phyloP scores from a whole-genome alignment of 2,888 invertebrate species.

The Andrena hattorfiana region DNA sequence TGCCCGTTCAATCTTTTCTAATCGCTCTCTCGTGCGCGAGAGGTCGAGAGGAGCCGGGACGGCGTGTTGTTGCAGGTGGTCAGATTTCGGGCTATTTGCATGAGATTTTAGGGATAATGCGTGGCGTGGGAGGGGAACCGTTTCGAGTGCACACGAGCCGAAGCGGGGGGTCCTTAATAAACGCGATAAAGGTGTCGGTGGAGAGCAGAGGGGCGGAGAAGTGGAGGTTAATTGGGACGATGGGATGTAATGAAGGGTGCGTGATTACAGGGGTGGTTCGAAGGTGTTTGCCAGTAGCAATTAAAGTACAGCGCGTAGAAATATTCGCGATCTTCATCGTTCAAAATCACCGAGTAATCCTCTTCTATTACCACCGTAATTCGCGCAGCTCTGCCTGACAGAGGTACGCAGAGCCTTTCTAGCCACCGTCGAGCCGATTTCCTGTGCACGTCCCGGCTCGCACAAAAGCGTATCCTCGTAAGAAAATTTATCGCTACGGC shows the following conservation, averaged over 20 bases:
- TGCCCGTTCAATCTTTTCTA: constrained; percentile 45
- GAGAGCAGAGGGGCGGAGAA: constrained; percentile 17
- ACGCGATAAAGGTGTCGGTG: constrained; percentile 9
- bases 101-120: constrained; percentile 37
- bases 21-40: constrained; percentile 39
- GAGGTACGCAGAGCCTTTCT: background rate
- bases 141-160: background rate
- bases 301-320: background rate
- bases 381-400: constrained; percentile 12
- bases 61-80: constrained; percentile 44
- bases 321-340: no score
- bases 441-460: constrained; percentile 12
- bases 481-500: constrained; percentile 53
- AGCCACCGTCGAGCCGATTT: background rate
- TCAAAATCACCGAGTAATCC: no score
- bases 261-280: background rate
- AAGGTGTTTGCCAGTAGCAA: background rate
- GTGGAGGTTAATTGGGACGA: constrained; percentile 39
- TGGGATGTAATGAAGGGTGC: no score
- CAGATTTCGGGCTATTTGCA: constrained; percentile 48
- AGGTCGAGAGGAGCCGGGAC: background rate
- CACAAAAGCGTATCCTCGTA: constrained; percentile 48
- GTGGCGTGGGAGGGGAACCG: background rate
- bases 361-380: background rate
- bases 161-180: constrained; percentile 16